Evolutionary conservation across 2,113 vertebrate genomes (phyloP).

Genomic region (Pundamilia nyererei): DNA sequence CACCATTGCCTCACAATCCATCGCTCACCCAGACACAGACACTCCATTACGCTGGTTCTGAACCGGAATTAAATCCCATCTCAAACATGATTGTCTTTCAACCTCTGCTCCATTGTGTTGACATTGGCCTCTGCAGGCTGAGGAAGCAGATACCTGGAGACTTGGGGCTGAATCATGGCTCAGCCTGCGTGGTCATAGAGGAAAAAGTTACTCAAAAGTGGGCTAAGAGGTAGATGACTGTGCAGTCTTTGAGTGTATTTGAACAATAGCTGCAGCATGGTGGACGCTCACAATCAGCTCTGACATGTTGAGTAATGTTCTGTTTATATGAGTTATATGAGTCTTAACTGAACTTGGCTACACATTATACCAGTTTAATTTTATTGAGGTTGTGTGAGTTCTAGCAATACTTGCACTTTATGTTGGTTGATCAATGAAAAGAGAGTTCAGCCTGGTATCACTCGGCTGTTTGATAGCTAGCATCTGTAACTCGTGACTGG

Average conservation of each 20-base stretch:
- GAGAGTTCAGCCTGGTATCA: conserved; percentile 21
- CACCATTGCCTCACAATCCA: conserved; percentile 19
- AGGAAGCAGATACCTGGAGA: conserved; percentile 3
- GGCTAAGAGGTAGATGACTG: conserved; percentile 9
- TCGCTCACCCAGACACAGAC: conserved; percentile 48
- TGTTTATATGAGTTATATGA: conserved; percentile 9
- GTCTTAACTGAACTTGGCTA: conserved; percentile 45
- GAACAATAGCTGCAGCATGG: conserved; percentile 28
- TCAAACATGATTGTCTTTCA: conserved; percentile 50
- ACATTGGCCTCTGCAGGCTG: conserved; percentile 22
- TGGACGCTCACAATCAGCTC: conserved; percentile 28
- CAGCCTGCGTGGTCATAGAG: background rate
- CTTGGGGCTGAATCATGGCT: background rate
- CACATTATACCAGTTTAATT: conserved; percentile 43
- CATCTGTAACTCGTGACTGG: background rate
- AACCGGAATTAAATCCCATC: conserved; percentile 59
- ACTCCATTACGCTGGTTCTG: conserved; percentile 54
- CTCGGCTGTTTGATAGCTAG: background rate
- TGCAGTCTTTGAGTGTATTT: conserved; percentile 38
- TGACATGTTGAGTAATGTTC: conserved; percentile 33
- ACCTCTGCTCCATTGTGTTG: conserved; percentile 37
- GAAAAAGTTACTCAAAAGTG: conserved; percentile 2
- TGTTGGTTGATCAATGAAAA: conserved; percentile 21
- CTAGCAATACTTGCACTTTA: conserved; percentile 27
- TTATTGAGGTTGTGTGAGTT: conserved; percentile 21